Base-by-base conservation (phyloP, 2,113 vertebrate species). In the Labeo catla region DNA sequence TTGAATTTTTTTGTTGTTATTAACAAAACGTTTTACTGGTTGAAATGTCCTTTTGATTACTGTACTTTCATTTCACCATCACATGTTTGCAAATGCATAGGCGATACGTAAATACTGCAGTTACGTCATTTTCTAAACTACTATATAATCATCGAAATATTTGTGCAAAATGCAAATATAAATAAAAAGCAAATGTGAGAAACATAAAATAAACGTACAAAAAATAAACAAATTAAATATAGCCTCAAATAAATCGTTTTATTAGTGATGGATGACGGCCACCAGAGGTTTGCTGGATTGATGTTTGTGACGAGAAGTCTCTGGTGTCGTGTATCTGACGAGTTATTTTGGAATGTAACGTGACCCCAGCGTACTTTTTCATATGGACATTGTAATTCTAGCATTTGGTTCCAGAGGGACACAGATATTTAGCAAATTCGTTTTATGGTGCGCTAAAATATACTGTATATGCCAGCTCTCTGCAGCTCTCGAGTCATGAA, bases 331-430 rank as follows among this genome's bases (percentile, higher is more conserved):
- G 86, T 89, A 83, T 83, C 88, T 87, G 79, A 83, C 82, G 86
- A 86, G 88, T 89, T 89, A 89, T 89, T 89, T 89, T 87, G 88
- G 86, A 89, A 83, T 89, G 88, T 85, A 89, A 87, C 74, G 52
- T 77, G 86, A 87, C 65, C 39, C 83, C 80, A 72, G 84, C 88
- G 68, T 86, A 85, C 86, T 87, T 87, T 89, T 89, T 89, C 88
- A 89, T 89, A 86, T 87, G 88, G 88, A 89, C 88, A 83, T 77
- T 87, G 80, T 87, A 87, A 83, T 86, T 86, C 79, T 83, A 89
- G 86, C 86, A 87, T 89, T 83, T 83, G 73, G 77, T 87, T 76
- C 83, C 72, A 85, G 76, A 57, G 78, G 72, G 57, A 85, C 61
- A 87, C 10, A 83, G 73, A 83, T 87, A 50, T 89, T 87, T 74